Conservation (phyloP, 2,797 vertebrate species). For the Poeciliopsis infans region DNA sequence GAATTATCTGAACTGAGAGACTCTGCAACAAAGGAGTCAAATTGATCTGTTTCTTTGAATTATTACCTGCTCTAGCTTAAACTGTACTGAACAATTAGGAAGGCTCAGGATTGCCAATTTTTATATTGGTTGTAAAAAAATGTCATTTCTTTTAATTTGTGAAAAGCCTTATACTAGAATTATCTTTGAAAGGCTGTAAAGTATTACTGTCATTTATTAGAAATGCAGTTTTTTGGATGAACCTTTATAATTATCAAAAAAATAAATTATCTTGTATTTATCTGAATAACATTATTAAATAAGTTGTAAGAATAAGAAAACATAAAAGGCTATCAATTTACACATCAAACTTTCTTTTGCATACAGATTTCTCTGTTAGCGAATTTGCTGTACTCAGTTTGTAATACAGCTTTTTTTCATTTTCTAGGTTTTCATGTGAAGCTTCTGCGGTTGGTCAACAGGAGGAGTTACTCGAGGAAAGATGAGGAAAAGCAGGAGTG, state of each 20-base stretch:
- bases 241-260: too few species aligned
- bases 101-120: slow-evolving; percentile 28
- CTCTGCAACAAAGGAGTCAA: slow-evolving; percentile 24
- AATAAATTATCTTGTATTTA: too few species aligned
- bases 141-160: too few species aligned
- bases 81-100: slow-evolving; percentile 38
- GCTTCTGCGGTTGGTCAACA: slow-evolving; percentile 44
- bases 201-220: too few species aligned
- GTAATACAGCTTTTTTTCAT: slow-evolving; percentile 1
- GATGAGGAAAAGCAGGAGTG: slow-evolving; percentile 98
- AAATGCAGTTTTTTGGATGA: too few species aligned
- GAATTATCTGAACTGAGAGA: slow-evolving; percentile 42
- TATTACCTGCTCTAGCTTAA: slow-evolving; percentile 35
- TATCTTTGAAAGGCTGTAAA: too few species aligned
- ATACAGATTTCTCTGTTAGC: neutral
- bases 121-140: neutral
- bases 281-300: neutral
- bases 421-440: slow-evolving; percentile 70
- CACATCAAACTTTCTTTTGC: slow-evolving; percentile 1
- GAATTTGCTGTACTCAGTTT: neutral
- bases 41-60: slow-evolving; percentile 41
- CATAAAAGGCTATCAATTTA: neutral
- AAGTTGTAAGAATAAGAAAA: neutral
- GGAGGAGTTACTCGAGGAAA: slow-evolving; percentile 62
- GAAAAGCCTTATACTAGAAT: too few species aligned